These are phyloP conservation scores for Sinodicranocentrus sp. DNA, from an alignment of 2,888 invertebrate species.

Conservation along the genomic window DNA sequence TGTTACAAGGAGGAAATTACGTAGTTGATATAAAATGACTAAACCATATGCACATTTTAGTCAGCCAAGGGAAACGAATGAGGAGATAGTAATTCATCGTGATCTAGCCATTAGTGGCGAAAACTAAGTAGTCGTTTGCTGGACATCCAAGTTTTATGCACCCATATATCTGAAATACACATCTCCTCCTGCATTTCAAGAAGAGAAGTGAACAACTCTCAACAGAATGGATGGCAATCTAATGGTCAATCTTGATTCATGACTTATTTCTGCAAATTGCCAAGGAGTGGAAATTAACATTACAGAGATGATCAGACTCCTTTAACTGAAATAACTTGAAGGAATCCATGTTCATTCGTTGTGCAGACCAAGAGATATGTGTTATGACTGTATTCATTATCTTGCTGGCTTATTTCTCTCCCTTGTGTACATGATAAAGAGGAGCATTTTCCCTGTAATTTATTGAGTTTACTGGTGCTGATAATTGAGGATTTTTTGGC, in stretches of 20 bases:
- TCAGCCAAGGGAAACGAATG: background rate
- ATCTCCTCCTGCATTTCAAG: too few relatives aligned
- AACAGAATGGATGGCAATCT: slow-evolving; percentile 45
- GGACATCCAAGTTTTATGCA: slow-evolving; percentile 27
- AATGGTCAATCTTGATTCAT: slow-evolving; percentile 62
- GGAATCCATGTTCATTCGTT: too few relatives aligned
- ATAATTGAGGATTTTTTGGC: slow-evolving; percentile 54
- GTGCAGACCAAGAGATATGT: too few relatives aligned
- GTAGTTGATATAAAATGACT: too few relatives aligned
- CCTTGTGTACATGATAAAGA: slow-evolving; percentile 26
- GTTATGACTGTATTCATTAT: too few relatives aligned
- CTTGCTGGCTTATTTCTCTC: too few relatives aligned
- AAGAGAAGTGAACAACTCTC: background rate
- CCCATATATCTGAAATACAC: background rate
- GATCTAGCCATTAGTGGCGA: slow-evolving; percentile 32
- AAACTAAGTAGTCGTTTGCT: slow-evolving; percentile 30
- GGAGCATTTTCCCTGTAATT: slow-evolving; percentile 29
- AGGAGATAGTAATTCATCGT: slow-evolving; percentile 33
- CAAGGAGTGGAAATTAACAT: slow-evolving; percentile 47
- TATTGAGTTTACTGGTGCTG: slow-evolving; percentile 50
- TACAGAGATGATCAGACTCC: slow-evolving; percentile 2
- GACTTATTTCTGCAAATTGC: slow-evolving; percentile 64
- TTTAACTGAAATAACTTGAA: slow-evolving; percentile 22
- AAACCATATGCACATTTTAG: too few relatives aligned
- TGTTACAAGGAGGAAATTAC: too few relatives aligned